A percentile compares a stretch with the other conserved stretches of the same genome.
phyloP scores from a whole-genome alignment of 2,797 vertebrate species.

The Parauchenoglanis punctatus region DNA sequence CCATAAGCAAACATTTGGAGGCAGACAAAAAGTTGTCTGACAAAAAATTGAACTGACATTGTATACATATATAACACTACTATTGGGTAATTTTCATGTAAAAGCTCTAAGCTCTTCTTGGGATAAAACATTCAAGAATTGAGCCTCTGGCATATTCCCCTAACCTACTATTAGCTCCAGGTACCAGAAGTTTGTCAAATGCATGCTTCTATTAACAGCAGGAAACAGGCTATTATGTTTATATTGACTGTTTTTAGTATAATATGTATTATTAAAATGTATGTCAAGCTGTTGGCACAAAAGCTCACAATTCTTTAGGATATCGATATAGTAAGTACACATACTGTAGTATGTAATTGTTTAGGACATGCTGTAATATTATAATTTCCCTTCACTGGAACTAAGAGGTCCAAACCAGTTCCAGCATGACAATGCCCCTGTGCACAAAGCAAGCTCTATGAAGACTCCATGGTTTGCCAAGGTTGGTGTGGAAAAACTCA shows the following conservation, averaged over 20 bases:
- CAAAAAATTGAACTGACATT: no score
- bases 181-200: not conserved
- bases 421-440: no score
- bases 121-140: not conserved
- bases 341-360: no score
- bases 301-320: no score
- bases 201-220: not conserved
- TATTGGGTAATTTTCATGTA: constrained; percentile 16
- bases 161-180: not conserved
- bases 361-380: no score
- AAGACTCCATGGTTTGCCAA: no score
- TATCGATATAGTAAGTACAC: no score
- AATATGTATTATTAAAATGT: not conserved
- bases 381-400: no score
- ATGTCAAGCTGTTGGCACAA: no score
- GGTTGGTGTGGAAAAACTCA: no score
- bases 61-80: not conserved
- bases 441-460: no score
- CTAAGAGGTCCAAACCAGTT: no score
- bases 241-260: not conserved
- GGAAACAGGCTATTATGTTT: not conserved
- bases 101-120: not conserved
- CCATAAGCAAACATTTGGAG: constrained; percentile 50
- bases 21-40: constrained; percentile 27
- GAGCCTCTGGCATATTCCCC: not conserved